phyloP scores from a whole-genome alignment of 1,140 invertebrate genomes.

The Pseudomyrmex cubaensis region DNA sequence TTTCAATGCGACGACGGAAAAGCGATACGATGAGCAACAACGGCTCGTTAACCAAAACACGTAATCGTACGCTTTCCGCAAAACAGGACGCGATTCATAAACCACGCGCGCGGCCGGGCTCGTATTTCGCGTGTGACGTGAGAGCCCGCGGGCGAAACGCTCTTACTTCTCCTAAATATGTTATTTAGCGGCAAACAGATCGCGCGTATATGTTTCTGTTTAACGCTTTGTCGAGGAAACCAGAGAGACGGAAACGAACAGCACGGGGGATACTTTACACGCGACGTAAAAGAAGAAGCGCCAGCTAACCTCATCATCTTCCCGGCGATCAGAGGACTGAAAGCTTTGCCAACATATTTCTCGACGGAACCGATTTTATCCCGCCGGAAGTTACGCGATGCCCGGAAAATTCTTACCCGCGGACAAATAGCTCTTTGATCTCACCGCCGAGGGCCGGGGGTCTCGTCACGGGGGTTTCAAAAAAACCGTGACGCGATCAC shows the following conservation, averaged over 20 bases:
- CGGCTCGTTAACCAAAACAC: conserved; percentile 34
- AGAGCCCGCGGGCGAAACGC: not conserved
- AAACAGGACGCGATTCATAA: conserved; percentile 30
- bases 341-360: conserved; percentile 42
- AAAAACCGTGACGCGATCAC: conserved; percentile 6
- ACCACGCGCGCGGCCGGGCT: not conserved
- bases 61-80: conserved; percentile 33
- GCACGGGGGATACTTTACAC: conserved; percentile 34
- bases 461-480: conserved; percentile 12
- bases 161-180: conserved; percentile 5
- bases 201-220: conserved; percentile 4
- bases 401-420: conserved; percentile 45
- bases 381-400: conserved; percentile 44
- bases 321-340: conserved; percentile 1
- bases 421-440: conserved; percentile 3
- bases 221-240: conserved; percentile 24
- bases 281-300: not conserved
- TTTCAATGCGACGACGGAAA: conserved; percentile 50
- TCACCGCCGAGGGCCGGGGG: not conserved
- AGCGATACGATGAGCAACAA: conserved; percentile 49
- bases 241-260: not conserved
- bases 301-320: conserved; percentile 17
- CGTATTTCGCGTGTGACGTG: not conserved
- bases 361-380: conserved; percentile 55
- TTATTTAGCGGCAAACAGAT: conserved; percentile 20